Conservation (phyloP, 1,140 invertebrate genomes). For the Globodera ellingtonae region DNA sequence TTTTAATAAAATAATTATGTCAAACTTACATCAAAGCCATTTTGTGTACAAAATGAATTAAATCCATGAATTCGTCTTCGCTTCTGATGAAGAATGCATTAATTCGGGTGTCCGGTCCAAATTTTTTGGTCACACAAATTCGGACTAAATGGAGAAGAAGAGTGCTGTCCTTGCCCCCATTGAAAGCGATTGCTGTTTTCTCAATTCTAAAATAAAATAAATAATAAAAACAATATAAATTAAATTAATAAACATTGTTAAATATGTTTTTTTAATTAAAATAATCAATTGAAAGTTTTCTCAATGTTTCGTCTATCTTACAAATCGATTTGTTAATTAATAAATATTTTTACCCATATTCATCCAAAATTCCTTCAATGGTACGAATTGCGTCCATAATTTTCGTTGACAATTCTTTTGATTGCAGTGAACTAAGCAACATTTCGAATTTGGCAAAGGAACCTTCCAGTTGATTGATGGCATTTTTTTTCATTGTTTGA, state of each 20-base stretch:
- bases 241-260: no score
- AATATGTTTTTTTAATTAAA: neutral
- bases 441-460: neutral
- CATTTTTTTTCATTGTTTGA: neutral
- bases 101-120: slow-evolving; percentile 30
- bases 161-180: slow-evolving; percentile 92
- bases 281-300: no score
- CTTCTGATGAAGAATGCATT: slow-evolving; percentile 32
- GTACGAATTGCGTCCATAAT: slow-evolving; percentile 36
- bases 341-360: slow-evolving; percentile 34
- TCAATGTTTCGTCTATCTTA: no score
- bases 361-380: slow-evolving; percentile 42
- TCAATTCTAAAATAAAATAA: slow-evolving; percentile 65
- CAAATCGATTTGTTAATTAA: neutral
- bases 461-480: neutral
- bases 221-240: no score
- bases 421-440: neutral
- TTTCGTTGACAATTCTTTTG: slow-evolving; percentile 32
- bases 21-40: slow-evolving; percentile 34
- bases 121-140: slow-evolving; percentile 40
- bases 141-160: slow-evolving; percentile 47
- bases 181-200: slow-evolving; percentile 77
- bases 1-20: slow-evolving; percentile 1
- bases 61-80: slow-evolving; percentile 32
- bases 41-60: slow-evolving; percentile 34